Evolutionary conservation across 1,140 invertebrate genomes (phyloP), one percentile per base, ranked within the genome.

Genomic region (Drosophila serrata): DNA sequence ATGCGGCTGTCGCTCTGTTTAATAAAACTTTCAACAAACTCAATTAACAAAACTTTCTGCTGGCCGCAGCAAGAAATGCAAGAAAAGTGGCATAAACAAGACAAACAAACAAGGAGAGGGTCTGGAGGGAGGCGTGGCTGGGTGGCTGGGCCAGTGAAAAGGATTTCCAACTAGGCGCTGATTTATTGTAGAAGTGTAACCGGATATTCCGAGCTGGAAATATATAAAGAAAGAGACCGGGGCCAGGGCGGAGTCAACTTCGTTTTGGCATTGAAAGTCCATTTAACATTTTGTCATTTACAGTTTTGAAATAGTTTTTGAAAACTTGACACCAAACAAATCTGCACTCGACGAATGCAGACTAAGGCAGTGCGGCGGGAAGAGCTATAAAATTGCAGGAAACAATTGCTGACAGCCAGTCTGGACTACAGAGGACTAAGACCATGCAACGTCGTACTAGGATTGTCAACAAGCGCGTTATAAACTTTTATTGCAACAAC

Each of bases 201-300:
- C 85, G 85, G 85, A 88, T 88, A 88, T 90, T 75, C 81, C 49
- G 62, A 81, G 49, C 29, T 56, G 62, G 59, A 67, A 62, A 43
- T 39, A 42, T n/a, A 73, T n/a, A 73, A 56, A 55, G 49, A 48
- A 35, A n/a, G 70, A 31, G 24, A 8, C 22, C 22, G 24, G 35
- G 39, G 17, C 49, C 57, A 19, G 61, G 42, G 49, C 56, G 43
- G 40, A 49, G 40, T 39, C 57, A 67, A 58, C 55, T 60, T 48
- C 67, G 70, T 75, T 75, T 85, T 85, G 85, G 77, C 88, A 91
- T 91, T 90, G 82, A 88, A 91, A 91, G 90, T 91, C 81, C 84
- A 91, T 91, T 91, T 91, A 90, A 91, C 90, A 91, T 91, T 91
- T 91, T 91, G 90, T 91, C 90, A 91, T 86, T 91, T 91, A 91